Conservation (phyloP, 1,140 invertebrate genomes). For the Drosophila rhopaloa region DNA sequence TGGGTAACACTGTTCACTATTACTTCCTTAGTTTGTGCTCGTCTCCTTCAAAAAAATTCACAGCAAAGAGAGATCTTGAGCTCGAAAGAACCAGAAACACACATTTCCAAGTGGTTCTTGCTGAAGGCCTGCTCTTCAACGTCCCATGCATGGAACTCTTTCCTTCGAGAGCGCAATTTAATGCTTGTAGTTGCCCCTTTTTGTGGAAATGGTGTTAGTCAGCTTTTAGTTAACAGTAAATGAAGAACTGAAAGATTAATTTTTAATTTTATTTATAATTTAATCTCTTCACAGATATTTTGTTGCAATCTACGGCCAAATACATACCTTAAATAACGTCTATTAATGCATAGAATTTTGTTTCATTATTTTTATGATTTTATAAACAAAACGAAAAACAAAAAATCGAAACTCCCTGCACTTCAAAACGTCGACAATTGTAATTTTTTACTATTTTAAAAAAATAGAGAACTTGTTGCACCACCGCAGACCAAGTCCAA, state of each 20-base stretch:
- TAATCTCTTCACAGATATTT: slow-evolving; percentile 85
- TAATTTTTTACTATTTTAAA: slow-evolving; percentile 74
- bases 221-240: slow-evolving; percentile 55
- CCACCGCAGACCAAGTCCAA: slow-evolving; percentile 38
- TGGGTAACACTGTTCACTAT: slow-evolving; percentile 61
- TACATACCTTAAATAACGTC: slow-evolving; percentile 82
- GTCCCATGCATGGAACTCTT: slow-evolving; percentile 47
- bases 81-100: slow-evolving; percentile 11
- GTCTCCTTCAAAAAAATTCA: slow-evolving; percentile 41
- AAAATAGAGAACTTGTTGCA: slow-evolving; percentile 74
- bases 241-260: slow-evolving; percentile 63
- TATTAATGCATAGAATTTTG: slow-evolving; percentile 77
- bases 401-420: slow-evolving; percentile 55
- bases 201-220: slow-evolving; percentile 61
- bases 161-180: slow-evolving; percentile 37
- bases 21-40: slow-evolving; percentile 44
- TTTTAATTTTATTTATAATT: slow-evolving; percentile 84
- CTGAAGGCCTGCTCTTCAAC: slow-evolving; percentile 31
- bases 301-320: slow-evolving; percentile 85
- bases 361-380: slow-evolving; percentile 59
- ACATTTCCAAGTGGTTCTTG: slow-evolving; percentile 26
- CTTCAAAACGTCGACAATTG: slow-evolving; percentile 71
- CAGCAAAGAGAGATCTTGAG: slow-evolving; percentile 35
- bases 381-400: slow-evolving; percentile 47
- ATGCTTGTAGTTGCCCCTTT: slow-evolving; percentile 68